Percentiles rank a stretch among this genome's conserved stretches.
Conservation (phyloP, 37 sponge, comb jelly and placozoan species). For the Agelas oroides region DNA sequence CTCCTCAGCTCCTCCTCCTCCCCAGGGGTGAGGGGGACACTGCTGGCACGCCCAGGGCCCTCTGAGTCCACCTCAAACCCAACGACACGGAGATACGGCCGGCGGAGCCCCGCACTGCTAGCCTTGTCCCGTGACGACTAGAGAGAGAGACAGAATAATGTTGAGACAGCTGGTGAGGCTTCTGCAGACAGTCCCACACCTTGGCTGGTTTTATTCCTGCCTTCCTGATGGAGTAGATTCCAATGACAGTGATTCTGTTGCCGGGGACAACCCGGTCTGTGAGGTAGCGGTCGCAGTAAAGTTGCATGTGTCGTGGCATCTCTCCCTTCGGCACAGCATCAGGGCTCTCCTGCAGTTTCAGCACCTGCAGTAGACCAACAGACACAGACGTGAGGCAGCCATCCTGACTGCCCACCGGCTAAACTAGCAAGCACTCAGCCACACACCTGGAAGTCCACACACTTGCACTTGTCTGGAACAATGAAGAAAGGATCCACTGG, state of each 20-base stretch:
- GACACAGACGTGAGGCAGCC: not conserved
- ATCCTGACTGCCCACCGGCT: no score
- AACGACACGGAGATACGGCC: constrained; percentile 95
- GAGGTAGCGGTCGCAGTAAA: constrained; percentile 91
- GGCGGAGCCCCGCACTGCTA: constrained; percentile 90
- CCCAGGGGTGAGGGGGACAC: constrained; percentile 76
- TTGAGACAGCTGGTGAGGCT: not conserved
- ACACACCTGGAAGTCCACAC: constrained; percentile 97
- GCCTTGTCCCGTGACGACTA: constrained; percentile 34
- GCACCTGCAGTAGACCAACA: constrained; percentile 46
- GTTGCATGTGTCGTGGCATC: constrained; percentile 98
- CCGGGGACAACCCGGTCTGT: constrained; percentile 96
- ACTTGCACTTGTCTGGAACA: constrained; percentile 99
- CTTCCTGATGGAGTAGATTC: constrained; percentile 97
- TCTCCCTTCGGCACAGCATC: constrained; percentile 98
- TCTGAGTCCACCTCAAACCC: constrained; percentile 91
- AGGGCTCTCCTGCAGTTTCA: constrained; percentile 98
- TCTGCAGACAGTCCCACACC: constrained; percentile 25
- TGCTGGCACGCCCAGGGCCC: constrained; percentile 85
- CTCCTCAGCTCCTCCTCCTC: constrained; percentile 92
- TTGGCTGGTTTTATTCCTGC: constrained; percentile 45
- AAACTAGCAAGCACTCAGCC: not conserved
- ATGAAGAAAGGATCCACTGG: constrained; percentile 97
- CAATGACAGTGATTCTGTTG: constrained; percentile 92
- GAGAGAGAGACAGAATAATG: not conserved